Evolutionary conservation across 35 echinoderm and acorn worm genomes (phyloP).

Genomic region (Heliocidaris erythrogramma): DNA sequence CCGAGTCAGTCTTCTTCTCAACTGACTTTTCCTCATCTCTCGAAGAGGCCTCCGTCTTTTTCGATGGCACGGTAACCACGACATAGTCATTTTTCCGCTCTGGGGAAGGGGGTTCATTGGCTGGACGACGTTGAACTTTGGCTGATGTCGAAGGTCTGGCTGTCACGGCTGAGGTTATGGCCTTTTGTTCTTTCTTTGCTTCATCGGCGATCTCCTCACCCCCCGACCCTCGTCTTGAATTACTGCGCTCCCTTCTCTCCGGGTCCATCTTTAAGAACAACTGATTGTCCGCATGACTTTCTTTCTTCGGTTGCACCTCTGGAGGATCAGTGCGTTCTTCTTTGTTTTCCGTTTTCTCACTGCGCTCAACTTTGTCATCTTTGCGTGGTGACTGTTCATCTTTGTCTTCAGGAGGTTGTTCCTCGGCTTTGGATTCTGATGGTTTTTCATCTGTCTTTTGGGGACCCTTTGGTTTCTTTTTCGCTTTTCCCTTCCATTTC

Average conservation of each 20-base stretch:
- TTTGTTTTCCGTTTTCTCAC: neutral
- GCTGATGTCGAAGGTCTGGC: slow-evolving; percentile 5
- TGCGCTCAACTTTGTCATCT: neutral
- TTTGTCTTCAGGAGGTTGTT: slow-evolving; percentile 24
- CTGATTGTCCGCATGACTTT: neutral
- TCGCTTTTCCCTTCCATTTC: neutral
- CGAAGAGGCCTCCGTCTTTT: neutral
- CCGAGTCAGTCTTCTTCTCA: neutral
- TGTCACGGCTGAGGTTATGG: neutral
- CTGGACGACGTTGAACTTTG: neutral
- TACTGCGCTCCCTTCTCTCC: neutral
- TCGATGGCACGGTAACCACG: neutral
- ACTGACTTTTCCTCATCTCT: neutral
- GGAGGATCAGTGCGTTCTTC: neutral
- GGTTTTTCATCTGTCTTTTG: neutral
- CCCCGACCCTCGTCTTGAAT: neutral
- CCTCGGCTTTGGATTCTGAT: neutral
- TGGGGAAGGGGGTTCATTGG: neutral
- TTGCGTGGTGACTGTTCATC: neutral
- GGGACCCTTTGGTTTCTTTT: slow-evolving; percentile 13
- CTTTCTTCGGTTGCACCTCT: neutral
- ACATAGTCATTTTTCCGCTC: neutral
- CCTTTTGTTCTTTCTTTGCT: slow-evolving; percentile 12
- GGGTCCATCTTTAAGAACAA: neutral
- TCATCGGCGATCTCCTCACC: neutral